phyloP scores from a whole-genome alignment of 53 echinoderm and acorn worm genomes.

The Astropecten irregularis region DNA sequence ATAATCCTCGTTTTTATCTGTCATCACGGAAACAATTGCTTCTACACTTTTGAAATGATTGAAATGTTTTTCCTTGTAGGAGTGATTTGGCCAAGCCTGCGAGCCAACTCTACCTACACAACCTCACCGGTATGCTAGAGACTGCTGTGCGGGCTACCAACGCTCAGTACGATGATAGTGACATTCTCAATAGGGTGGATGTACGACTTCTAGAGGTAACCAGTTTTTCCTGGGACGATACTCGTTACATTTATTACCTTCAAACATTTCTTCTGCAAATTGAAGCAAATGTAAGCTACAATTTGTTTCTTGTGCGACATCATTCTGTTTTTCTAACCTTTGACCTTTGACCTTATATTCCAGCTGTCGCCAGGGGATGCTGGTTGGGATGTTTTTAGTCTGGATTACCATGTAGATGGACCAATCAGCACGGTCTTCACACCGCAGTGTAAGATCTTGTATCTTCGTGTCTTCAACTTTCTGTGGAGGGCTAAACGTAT shows the following conservation, averaged over 20 bases:
- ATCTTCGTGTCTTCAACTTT: slow-evolving; percentile 97
- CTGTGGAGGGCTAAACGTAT: slow-evolving; percentile 98
- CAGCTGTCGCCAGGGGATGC: slow-evolving; percentile 94
- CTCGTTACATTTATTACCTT: no score
- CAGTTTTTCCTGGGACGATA: no score
- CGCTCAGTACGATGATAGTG: slow-evolving; percentile 93
- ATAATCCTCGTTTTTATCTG: no score
- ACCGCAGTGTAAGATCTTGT: slow-evolving; percentile 84
- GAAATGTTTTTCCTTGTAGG: no score
- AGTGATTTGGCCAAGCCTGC: slow-evolving; percentile 92
- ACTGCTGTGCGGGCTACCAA: slow-evolving; percentile 95
- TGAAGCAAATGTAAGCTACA: no score
- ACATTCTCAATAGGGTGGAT: slow-evolving; percentile 88
- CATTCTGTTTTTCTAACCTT: no score
- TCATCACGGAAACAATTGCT: no score
- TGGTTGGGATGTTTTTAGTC: slow-evolving; percentile 98
- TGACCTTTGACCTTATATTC: not conserved
- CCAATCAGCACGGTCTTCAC: slow-evolving; percentile 98
- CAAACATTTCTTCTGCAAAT: no score
- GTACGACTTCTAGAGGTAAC: slow-evolving; percentile 88
- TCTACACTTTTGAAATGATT: no score
- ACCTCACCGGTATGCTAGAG: slow-evolving; percentile 88
- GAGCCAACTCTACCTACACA: slow-evolving; percentile 88
- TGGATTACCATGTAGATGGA: slow-evolving; percentile 96
- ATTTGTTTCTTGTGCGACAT: no score